Base-by-base conservation (phyloP, 2,113 vertebrate genomes). In the Nesoenas mayeri region DNA sequence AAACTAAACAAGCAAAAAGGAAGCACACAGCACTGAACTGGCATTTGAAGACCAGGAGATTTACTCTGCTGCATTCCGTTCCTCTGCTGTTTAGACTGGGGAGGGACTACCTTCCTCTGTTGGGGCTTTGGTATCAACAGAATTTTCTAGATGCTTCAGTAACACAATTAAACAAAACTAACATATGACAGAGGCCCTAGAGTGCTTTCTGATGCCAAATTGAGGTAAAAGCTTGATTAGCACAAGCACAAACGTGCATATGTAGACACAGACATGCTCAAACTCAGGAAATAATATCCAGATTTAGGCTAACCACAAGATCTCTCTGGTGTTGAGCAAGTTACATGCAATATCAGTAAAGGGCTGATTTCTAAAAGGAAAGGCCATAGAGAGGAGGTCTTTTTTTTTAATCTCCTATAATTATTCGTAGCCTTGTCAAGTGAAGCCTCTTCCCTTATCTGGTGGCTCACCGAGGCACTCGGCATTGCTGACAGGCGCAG, bases 381-480 rank as follows among this genome's bases (percentile, higher is more conserved):
- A 92, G 28, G 51, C 54, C 53, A 78, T 47, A 20, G 19, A 74
- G 47, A 89, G 60, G 11, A 47, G 38, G 40, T 40, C 51, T 89
- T 56, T 74, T 69, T 69, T 89, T 94, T 84, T 81, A 48, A 79
- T 83, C 54, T 75, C 77, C 32, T 3, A 38, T 36, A 57, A 60
- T 65, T 85, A 73, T 86, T 83, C 86, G 36, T 44, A 84, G 85
- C 53, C 28, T 92, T 93, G 88, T 84, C 91, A 94, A 24, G 32
- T 42, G 85, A 78, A 81, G 60, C 57, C 25, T 89, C 48, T 92
- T 69, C 32, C 71, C 67, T 73, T 90, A 85, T 50, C 71, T 67
- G 1, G 14, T 47, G 56, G 44, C 70, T 93, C 32, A 69, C 36
- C 5, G 29, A 60, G 66, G 93, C 7, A 5, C 62, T 79, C 44